phyloP scores from a whole-genome alignment of 2,888 invertebrate genomes.

The Acleris laterana region DNA sequence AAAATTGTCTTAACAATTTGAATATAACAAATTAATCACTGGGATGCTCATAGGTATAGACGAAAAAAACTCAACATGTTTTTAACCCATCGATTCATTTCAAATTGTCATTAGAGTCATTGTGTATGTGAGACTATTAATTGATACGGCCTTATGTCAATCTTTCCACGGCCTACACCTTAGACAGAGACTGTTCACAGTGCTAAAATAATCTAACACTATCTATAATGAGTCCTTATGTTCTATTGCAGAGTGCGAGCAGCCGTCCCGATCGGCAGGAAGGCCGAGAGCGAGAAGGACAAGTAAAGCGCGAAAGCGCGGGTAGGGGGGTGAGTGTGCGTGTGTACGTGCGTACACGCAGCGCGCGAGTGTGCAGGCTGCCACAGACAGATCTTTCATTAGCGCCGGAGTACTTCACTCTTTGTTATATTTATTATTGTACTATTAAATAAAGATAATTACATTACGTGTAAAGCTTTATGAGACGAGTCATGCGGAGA shows the following conservation, averaged over 20 bases:
- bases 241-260: constrained; percentile 90
- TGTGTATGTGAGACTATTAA: too few species aligned
- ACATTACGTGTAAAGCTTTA: constrained; percentile 84
- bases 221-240: neutral
- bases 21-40: too few species aligned
- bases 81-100: too few species aligned
- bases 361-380: constrained; percentile 81
- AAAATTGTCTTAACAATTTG: too few species aligned
- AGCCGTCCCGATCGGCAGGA: constrained; percentile 95
- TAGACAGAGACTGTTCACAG: too few species aligned
- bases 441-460: constrained; percentile 73
- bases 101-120: too few species aligned
- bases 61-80: too few species aligned
- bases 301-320: constrained; percentile 84
- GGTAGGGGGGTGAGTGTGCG: constrained; percentile 50
- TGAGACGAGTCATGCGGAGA: constrained; percentile 82
- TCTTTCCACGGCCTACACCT: too few species aligned
- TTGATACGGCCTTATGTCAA: too few species aligned
- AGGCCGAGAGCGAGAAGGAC: constrained; percentile 93
- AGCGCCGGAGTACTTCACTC: constrained; percentile 70
- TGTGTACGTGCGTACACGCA: constrained; percentile 52
- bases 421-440: constrained; percentile 82
- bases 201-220: too few species aligned
- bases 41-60: too few species aligned
- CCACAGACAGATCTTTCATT: constrained; percentile 58